These are phyloP conservation scores for Euphydryas editha DNA, from an alignment of 2,888 invertebrate genomes.

Conservation along the genomic window DNA sequence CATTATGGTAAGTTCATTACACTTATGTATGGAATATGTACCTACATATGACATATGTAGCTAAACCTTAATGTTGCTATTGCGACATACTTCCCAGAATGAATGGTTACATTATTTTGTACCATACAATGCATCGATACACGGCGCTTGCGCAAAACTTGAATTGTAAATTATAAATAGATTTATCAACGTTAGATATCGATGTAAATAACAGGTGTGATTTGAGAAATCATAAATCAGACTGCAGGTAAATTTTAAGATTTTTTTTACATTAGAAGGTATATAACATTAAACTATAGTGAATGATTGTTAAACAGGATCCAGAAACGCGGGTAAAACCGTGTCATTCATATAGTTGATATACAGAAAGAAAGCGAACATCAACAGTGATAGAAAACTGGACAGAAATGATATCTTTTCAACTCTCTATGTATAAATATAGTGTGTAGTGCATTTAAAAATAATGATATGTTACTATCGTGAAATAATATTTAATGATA, in stretches of 20 bases:
- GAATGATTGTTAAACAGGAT: too few relatives aligned
- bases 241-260: too few relatives aligned
- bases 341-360: background rate
- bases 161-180: background rate
- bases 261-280: too few relatives aligned
- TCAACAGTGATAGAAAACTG: background rate
- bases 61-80: background rate
- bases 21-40: background rate
- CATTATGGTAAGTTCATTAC: background rate
- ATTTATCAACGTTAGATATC: background rate
- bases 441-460: background rate
- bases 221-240: too few relatives aligned
- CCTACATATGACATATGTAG: background rate
- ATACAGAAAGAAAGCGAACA: background rate
- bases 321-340: too few relatives aligned
- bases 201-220: too few relatives aligned
- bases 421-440: background rate
- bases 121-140: background rate
- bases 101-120: constrained; percentile 2
- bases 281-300: too few relatives aligned
- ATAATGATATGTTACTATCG: background rate
- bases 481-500: background rate
- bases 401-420: background rate
- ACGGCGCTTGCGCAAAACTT: background rate
- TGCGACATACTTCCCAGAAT: background rate